These are phyloP conservation scores for Alloscopus bannaensis DNA, from an alignment of 2,888 invertebrate genomes.

Conservation along the genomic window DNA sequence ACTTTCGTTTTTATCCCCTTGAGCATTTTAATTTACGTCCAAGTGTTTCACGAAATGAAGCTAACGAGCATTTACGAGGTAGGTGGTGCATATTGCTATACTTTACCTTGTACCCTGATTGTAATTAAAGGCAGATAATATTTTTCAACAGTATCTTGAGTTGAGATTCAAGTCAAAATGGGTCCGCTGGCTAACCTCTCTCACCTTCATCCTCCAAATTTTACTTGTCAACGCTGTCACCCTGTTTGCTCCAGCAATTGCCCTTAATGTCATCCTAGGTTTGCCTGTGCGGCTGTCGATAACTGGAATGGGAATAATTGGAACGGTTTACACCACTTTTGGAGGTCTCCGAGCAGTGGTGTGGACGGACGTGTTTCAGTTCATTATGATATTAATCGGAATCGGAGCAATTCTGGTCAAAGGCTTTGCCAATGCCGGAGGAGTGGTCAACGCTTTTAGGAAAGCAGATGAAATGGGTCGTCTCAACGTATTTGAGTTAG, in stretches of 20 bases:
- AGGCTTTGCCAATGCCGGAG: conserved; percentile 68
- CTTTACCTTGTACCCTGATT: too few relatives aligned
- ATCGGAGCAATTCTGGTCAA: conserved; percentile 64
- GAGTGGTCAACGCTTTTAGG: conserved; percentile 59
- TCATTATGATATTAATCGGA: conserved; percentile 82
- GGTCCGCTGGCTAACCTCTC: conserved; percentile 64
- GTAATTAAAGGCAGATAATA: too few relatives aligned
- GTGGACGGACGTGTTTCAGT: conserved; percentile 85
- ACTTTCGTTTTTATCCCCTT: conserved; percentile 57
- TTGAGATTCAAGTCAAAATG: conserved; percentile 62
- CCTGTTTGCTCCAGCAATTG: conserved; percentile 74
- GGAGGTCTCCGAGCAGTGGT: conserved; percentile 88
- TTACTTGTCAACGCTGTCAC: conserved; percentile 73
- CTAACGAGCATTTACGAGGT: too few relatives aligned
- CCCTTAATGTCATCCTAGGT: conserved; percentile 73
- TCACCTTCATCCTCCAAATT: conserved; percentile 69
- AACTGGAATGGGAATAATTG: conserved; percentile 70
- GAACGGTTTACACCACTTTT: conserved; percentile 72
- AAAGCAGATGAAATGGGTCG: conserved; percentile 60
- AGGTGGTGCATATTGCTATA: too few relatives aligned
- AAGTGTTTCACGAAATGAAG: conserved; percentile 70
- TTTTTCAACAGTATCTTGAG: conserved; percentile 71
- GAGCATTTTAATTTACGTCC: conserved; percentile 63
- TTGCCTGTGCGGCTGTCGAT: conserved; percentile 70
- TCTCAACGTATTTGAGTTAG: conserved; percentile 57